Evolutionary conservation across 2,797 vertebrate genomes (phyloP).

Genomic region (Rhincodon typus): DNA sequence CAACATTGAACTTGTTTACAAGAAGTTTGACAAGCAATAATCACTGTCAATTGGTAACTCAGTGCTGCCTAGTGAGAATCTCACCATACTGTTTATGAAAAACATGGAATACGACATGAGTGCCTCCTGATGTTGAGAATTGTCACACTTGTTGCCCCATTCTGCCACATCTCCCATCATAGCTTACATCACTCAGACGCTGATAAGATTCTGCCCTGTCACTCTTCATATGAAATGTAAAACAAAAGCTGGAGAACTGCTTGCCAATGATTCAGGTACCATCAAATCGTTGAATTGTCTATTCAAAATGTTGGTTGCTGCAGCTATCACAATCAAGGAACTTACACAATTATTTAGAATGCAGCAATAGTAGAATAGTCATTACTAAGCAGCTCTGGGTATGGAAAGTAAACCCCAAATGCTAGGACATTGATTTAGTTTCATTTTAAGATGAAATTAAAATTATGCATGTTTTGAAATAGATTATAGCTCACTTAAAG

Average conservation of each 20-base stretch:
- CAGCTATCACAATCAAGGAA: not conserved
- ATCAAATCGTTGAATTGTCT: not conserved
- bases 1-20: no score
- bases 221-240: not conserved
- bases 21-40: no score
- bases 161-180: no score
- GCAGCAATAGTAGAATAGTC: not conserved
- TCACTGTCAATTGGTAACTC: no score
- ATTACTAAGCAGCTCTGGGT: not conserved
- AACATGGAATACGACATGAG: no score
- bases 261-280: not conserved
- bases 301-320: not conserved
- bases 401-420: not conserved
- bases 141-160: no score
- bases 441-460: not conserved
- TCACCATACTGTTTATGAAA: no score
- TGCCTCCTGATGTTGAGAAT: no score
- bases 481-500: not conserved
- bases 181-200: no score
- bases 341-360: not conserved
- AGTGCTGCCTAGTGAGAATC: no score
- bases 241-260: not conserved
- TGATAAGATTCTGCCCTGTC: no score
- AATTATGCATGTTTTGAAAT: not conserved
- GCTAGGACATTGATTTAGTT: not conserved